Conservation (phyloP, 2,888 invertebrate species). For the Rhabditoides inermis region DNA sequence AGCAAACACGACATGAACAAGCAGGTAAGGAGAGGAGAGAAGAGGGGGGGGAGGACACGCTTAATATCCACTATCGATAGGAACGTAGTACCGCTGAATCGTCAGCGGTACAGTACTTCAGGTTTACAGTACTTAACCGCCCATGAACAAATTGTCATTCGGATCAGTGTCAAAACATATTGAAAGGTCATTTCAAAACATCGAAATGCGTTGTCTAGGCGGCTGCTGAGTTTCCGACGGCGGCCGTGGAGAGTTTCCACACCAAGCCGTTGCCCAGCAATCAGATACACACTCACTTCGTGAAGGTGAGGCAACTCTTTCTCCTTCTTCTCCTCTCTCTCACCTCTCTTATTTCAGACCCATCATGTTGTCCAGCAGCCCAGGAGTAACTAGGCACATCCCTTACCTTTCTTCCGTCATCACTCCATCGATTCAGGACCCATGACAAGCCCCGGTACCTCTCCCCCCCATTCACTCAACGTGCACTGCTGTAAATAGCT, state of each 20-base stretch:
- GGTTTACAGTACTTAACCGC: no score
- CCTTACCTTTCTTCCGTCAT: constrained; percentile 8
- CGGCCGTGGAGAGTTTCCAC: constrained; percentile 21
- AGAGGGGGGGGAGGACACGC: neutral
- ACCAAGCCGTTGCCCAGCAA: constrained; percentile 24
- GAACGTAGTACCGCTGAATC: no score
- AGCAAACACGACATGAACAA: constrained; percentile 24
- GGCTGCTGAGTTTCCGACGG: no score
- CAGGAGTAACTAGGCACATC: constrained; percentile 4
- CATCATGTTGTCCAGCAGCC: constrained; percentile 3
- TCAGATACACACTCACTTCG: constrained; percentile 4
- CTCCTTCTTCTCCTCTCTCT: no score
- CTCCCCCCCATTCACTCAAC: no score
- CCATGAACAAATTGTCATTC: no score
- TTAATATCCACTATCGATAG: no score
- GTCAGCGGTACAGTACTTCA: no score
- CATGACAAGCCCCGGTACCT: constrained; percentile 16
- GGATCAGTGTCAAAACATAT: no score
- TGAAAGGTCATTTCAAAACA: constrained; percentile 1
- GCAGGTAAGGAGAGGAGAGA: constrained; percentile 14
- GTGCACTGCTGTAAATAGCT: no score
- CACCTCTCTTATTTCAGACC: neutral
- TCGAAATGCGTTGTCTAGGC: constrained; percentile 27
- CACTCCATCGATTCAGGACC: constrained; percentile 22
- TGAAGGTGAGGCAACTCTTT: no score